Evolutionary conservation across 1,140 invertebrate genomes (phyloP).

Genomic region (Lordiphosa clarofinis): DNA sequence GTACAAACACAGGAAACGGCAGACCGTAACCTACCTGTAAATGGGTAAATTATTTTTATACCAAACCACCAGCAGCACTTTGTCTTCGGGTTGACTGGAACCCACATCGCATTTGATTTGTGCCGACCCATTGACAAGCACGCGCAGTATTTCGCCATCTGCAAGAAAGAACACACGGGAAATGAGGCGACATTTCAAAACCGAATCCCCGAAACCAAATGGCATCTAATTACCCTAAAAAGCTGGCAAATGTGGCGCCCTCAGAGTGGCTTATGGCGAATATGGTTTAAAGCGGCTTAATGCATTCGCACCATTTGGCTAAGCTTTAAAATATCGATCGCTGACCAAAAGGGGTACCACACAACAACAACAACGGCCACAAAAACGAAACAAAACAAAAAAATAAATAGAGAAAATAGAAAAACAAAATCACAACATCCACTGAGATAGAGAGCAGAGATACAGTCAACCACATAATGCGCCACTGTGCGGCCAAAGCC

Average conservation of each 20-base stretch:
- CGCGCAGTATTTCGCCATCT: constrained; percentile 78
- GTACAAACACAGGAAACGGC: constrained; percentile 1
- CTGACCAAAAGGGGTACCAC: constrained; percentile 6
- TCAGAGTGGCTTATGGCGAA: neutral
- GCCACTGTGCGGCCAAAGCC: constrained; percentile 62
- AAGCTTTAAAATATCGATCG: constrained; percentile 77
- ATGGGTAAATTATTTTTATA: constrained; percentile 83
- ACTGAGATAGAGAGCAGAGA: constrained; percentile 3
- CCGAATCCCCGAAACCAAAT: constrained; percentile 2
- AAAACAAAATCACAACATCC: constrained; percentile 61
- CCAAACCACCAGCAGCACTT: constrained; percentile 82
- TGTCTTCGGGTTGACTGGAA: constrained; percentile 81
- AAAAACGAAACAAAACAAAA: neutral
- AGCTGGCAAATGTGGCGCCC: constrained; percentile 28
- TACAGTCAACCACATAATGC: constrained; percentile 65
- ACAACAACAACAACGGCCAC: constrained; percentile 24
- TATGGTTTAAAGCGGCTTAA: constrained; percentile 37
- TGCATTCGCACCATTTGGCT: constrained; percentile 46
- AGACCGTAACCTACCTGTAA: constrained; percentile 80
- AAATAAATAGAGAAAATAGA: constrained; percentile 32
- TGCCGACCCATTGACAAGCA: constrained; percentile 81
- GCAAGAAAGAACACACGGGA: constrained; percentile 20
- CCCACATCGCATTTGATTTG: constrained; percentile 83
- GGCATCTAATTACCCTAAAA: constrained; percentile 34
- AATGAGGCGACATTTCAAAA: constrained; percentile 19